Evolutionary conservation across 2,888 invertebrate genomes (phyloP).

Genomic region (Trissoscelio sp.): DNA sequence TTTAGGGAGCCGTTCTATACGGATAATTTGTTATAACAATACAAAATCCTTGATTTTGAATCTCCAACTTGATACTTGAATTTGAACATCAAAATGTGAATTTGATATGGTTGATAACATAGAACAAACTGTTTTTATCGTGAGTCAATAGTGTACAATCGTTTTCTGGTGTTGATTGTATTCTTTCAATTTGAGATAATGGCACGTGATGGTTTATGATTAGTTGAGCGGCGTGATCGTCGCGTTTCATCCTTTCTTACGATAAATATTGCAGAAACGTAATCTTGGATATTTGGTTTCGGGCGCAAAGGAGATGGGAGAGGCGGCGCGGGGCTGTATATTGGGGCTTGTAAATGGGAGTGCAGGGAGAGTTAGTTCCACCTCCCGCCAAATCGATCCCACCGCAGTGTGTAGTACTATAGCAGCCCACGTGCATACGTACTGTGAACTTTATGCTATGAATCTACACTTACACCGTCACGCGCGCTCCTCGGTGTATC

Average conservation of each 20-base stretch:
- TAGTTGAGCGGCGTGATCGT: conserved; percentile 24
- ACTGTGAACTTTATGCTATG: conserved; percentile 72
- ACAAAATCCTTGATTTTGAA: no score
- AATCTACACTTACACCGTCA: conserved; percentile 63
- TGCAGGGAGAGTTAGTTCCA: conserved; percentile 74
- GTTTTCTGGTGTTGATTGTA: not conserved
- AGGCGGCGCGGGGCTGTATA: conserved; percentile 61
- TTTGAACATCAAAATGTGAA: no score
- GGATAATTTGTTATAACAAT: no score
- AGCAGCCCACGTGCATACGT: conserved; percentile 79
- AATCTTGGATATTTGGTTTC: conserved; percentile 74
- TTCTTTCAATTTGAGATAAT: conserved; percentile 36
- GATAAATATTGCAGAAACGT: conserved; percentile 62
- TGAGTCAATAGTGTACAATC: no score
- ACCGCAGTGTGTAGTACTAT: conserved; percentile 80
- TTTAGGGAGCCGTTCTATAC: no score
- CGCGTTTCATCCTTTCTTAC: conserved; percentile 40
- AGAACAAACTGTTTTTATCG: no score
- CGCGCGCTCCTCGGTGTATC: conserved; percentile 49
- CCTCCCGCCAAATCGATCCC: conserved; percentile 81
- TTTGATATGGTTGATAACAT: no score
- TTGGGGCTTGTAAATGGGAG: conserved; percentile 68
- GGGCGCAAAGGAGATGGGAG: conserved; percentile 72
- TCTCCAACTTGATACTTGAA: no score
- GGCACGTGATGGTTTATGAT: conserved; percentile 43